Conservation (phyloP, 2,797 vertebrate species). For the Myiotriccus ornatus region DNA sequence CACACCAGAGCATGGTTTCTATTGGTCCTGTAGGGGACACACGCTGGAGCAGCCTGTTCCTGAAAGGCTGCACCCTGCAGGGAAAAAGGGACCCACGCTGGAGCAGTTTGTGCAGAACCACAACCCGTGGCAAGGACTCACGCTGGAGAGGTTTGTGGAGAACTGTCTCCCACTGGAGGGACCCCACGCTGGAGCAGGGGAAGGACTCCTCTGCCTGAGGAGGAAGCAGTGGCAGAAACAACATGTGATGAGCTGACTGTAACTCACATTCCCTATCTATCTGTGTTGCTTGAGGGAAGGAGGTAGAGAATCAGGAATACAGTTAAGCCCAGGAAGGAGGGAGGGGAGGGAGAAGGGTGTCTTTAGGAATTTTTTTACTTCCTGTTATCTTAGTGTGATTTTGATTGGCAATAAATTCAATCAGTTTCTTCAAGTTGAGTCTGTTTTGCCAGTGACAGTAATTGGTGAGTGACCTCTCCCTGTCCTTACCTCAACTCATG, state of each 20-base stretch:
- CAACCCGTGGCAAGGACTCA: not conserved
- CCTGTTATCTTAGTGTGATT: not conserved
- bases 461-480: not conserved
- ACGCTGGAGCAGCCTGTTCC: not conserved
- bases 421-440: not conserved
- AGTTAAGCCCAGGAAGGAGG: not conserved
- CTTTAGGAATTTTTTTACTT: not conserved
- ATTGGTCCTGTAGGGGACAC: too few relatives aligned
- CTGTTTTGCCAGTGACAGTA: not conserved
- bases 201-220: not conserved
- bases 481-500: accelerated
- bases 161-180: not conserved
- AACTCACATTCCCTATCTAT: not conserved
- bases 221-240: not conserved
- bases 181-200: not conserved
- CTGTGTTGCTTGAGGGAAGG: not conserved
- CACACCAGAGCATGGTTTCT: not conserved
- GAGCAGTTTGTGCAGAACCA: not conserved
- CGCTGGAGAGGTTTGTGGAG: not conserved
- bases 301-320: not conserved
- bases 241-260: not conserved
- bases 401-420: not conserved
- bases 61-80: too few relatives aligned
- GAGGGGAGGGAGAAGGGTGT: not conserved
- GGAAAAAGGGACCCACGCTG: not conserved